Evolutionary conservation across 2,888 invertebrate species (phyloP), one percentile per base, ranked within the genome.

Genomic region (Nemoura dubitans): DNA sequence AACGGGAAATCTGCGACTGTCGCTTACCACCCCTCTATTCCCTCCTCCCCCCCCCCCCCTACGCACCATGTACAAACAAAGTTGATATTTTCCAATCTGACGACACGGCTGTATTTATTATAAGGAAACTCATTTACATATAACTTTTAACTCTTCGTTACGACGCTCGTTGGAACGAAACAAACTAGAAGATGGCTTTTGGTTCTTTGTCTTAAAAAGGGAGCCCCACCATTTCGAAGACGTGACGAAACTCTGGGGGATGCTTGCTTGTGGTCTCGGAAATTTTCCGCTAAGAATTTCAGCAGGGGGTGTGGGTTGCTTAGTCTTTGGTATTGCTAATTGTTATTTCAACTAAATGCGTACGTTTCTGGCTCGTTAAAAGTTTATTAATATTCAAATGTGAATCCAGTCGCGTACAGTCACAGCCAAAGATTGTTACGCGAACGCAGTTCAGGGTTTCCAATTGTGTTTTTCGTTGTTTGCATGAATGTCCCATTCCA

Each of bases 331-430:
- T 30, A 81, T 81, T 81, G 81, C 81, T 81, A 81, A 81, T 81
- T 81, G 81, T 81, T 81, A 81, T 81, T 81, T 81, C 30, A 81
- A 81, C 81, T 81, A 81, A 81, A 81, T 81, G 25, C 81, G 30
- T 81, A 14, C 59, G 30, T 81, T 30, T 81, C 81, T 5, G 30
- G n/a, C 30, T 30, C 10, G 81, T 81, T 81, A 29, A 30, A 29
- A 81, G 29, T 81, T 78, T 81, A 81, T 81, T 81, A 30, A 81
- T 81, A 81, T 81, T 81, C 81, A 59, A 59, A 59, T 59, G 59
- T 59, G 59, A 59, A 59, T 59, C 59, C 21, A 21, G 59, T 59
- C 21, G 21, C 59, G 59, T 59, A 59, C 59, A 59, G 59, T 59
- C 59, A 59, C 59, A 2, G 3, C 21, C 10, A 59, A 21, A 59